Base-by-base conservation (phyloP, 1,140 invertebrate species). In the Euura lappo region DNA sequence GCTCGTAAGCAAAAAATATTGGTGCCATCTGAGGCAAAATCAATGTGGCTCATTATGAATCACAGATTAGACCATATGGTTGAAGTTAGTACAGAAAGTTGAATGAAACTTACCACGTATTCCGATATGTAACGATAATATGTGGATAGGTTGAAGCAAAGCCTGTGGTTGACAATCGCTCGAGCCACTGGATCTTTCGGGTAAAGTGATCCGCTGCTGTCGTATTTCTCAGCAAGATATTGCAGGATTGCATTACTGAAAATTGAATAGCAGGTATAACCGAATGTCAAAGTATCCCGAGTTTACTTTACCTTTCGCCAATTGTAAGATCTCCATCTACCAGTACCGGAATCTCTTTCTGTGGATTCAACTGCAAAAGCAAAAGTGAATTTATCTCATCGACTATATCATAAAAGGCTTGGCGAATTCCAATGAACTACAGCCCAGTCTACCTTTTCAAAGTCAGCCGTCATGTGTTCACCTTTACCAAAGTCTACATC, bases 341-440 rank as follows among this genome's bases (percentile, higher is more conserved):
- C 70, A 95, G 81, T 0, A 94, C 91, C 0, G 93, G 93, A 76
- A 94, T 93, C 86, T 94, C 93, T 83, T 93, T 94, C 86, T 95
- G 93, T 3, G 93, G 93, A 88, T 94, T 94, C 85, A 92, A 89
- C 93, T 94, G 80, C 51, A 88, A 82, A 70, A 68, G 71, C 46
- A 74, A 72, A 72, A 68, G 70, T 13, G 71, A 71, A 67, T 10
- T 45, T 45, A 60, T 8, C 13, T 44, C 44, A 70, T 72, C n/a
- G 7, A 68, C 45, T 45, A 73, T 43, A 68, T 44, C 74, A 45
- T 28, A 65, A 8, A 66, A 68, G 70, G 6, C 51, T 76, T 65
- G 13, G 64, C 11, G 46, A 73, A 75, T 74, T 67, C 60, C 1
- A 75, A 7, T 72, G 65, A 42, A 2, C 70, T 65, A 65, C 44